Evolutionary conservation across 2,888 invertebrate species (phyloP).

Genomic region (Iselma pallidipennis): DNA sequence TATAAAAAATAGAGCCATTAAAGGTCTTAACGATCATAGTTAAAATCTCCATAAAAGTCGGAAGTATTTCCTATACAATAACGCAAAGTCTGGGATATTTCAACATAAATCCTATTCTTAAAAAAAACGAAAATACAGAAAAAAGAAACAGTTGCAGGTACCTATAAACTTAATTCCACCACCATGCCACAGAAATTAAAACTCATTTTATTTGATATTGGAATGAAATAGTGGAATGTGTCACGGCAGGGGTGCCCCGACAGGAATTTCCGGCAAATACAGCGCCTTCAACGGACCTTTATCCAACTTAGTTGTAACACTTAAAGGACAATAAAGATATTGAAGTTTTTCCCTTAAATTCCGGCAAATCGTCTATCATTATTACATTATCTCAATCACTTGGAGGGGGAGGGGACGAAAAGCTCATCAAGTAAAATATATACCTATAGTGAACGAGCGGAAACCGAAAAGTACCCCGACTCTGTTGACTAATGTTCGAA

Average conservation of each 20-base stretch:
- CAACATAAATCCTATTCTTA: conserved; percentile 22
- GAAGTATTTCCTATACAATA: conserved; percentile 39
- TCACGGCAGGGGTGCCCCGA: conserved; percentile 23
- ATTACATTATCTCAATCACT: background rate
- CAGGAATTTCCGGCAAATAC: background rate
- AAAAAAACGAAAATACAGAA: background rate
- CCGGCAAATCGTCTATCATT: background rate
- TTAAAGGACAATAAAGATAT: background rate
- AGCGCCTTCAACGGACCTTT: background rate
- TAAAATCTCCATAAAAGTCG: conserved; percentile 38
- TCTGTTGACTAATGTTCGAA: conserved; percentile 40
- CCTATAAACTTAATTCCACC: conserved; percentile 12
- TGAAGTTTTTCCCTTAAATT: background rate
- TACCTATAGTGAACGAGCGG: conserved; percentile 29
- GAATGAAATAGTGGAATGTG: conserved; percentile 32
- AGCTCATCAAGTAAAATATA: conserved; percentile 18
- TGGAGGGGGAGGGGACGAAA: no score
- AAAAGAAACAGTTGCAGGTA: background rate
- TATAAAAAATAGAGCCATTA: conserved; percentile 26
- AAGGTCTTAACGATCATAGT: conserved; percentile 21
- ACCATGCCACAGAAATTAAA: conserved; percentile 33
- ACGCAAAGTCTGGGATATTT: conserved; percentile 29
- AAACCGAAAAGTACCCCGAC: conserved; percentile 33
- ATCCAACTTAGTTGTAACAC: no score
- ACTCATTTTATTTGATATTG: conserved; percentile 30